Conservation (phyloP, 2,113 vertebrate species). For the Telmatochromis bifrenatus region DNA sequence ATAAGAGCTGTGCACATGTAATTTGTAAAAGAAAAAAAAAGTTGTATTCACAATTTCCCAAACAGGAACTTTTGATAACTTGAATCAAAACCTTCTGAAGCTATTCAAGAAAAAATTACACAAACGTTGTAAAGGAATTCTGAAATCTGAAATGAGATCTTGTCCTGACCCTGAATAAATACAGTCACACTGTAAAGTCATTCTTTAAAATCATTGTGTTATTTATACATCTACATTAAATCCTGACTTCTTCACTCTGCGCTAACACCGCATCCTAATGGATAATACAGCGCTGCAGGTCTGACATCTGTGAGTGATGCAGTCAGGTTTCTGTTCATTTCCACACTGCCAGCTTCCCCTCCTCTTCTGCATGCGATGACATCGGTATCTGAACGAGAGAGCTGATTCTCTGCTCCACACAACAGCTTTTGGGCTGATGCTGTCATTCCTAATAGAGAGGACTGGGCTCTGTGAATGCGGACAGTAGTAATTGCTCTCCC, state of each 20-base stretch:
- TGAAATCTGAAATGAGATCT: background rate
- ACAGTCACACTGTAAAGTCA: background rate
- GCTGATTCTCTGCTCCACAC: background rate
- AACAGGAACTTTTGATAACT: background rate
- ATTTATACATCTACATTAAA: background rate
- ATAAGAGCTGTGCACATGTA: background rate
- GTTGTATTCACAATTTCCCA: background rate
- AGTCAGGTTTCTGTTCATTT: background rate
- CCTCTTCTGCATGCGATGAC: background rate
- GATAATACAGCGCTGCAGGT: background rate
- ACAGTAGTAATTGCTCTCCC: slow-evolving; percentile 21
- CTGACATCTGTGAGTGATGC: background rate
- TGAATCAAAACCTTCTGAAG: background rate
- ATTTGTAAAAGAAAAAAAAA: background rate
- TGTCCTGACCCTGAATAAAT: background rate
- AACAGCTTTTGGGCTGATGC: background rate
- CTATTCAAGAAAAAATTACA: background rate
- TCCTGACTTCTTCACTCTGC: background rate
- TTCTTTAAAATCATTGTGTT: background rate
- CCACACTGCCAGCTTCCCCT: background rate
- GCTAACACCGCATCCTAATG: background rate
- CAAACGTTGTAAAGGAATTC: background rate
- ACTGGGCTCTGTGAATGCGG: background rate
- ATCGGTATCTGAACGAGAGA: background rate
- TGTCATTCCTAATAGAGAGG: slow-evolving; percentile 25